A percentile compares a stretch with the other conserved stretches of the same genome.
Conservation (phyloP, 2,113 vertebrate species). For the Cygnus buccinator region DNA sequence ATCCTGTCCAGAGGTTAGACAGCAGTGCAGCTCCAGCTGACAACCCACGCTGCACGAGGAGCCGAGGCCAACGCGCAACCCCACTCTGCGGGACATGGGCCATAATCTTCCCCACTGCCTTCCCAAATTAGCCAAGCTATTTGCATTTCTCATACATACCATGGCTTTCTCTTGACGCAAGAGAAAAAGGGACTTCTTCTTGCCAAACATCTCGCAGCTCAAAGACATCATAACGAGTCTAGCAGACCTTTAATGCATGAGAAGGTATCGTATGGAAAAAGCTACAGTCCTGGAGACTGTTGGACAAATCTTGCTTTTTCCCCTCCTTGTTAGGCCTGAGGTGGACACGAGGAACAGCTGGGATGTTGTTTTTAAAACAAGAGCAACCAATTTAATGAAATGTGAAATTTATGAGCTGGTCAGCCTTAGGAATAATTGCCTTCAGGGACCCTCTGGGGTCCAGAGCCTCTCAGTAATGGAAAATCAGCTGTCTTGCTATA, state of each 20-base stretch:
- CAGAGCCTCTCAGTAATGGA: neutral
- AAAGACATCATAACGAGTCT: neutral
- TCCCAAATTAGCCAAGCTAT: neutral
- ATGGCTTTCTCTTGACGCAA: neutral
- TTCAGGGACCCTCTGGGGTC: neutral
- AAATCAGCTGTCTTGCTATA: neutral
- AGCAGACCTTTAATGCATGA: neutral
- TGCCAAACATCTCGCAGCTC: neutral
- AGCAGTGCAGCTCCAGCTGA: neutral
- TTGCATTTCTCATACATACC: constrained; percentile 5
- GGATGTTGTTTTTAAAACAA: neutral
- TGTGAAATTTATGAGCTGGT: constrained; percentile 13
- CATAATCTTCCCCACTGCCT: neutral
- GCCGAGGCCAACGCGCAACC: neutral
- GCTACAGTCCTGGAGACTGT: neutral
- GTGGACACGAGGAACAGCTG: neutral
- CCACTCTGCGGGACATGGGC: neutral
- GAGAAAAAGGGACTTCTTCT: neutral
- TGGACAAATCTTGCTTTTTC: neutral
- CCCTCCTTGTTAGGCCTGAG: neutral
- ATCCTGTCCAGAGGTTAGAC: neutral
- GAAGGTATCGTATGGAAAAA: neutral
- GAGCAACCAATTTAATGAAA: neutral
- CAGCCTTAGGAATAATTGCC: neutral
- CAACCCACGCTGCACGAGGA: fast-evolving